Conservation (phyloP, 2,113 vertebrate genomes). For the Limanda limanda region DNA sequence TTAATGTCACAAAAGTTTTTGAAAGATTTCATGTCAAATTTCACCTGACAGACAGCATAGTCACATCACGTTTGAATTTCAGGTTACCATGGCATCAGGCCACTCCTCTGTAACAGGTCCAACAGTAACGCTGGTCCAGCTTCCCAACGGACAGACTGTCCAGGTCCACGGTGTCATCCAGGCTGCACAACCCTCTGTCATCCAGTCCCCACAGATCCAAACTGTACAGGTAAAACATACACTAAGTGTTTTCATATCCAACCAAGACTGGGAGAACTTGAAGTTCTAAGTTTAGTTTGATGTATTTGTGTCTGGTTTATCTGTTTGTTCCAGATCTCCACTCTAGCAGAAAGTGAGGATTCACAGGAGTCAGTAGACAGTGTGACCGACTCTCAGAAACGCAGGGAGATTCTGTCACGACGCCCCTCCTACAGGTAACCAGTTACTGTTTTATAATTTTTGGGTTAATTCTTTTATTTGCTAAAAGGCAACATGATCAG, state of each 20-base stretch:
- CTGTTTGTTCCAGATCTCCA: conserved; percentile 89
- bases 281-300: neutral
- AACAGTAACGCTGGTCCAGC: conserved; percentile 95
- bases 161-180: conserved; percentile 99
- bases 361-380: conserved; percentile 99
- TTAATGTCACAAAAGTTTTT: neutral
- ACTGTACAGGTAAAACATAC: conserved; percentile 88
- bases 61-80: conserved; percentile 12
- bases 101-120: conserved; percentile 90
- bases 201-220: conserved; percentile 97
- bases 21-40: too few species aligned
- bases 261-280: neutral
- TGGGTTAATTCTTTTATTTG: too few species aligned
- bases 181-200: conserved; percentile 96
- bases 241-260: neutral
- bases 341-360: conserved; percentile 97
- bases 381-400: conserved; percentile 96
- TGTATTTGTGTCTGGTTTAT: neutral
- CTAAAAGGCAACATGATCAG: too few species aligned
- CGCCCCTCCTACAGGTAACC: conserved; percentile 94
- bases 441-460: neutral
- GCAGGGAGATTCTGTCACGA: conserved; percentile 96
- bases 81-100: conserved; percentile 93
- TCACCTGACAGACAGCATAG: too few species aligned
- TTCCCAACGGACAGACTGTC: conserved; percentile 97